A percentile compares a stretch with the other conserved stretches of the same genome.
These are phyloP conservation scores for Petrosia ficiformis DNA, from an alignment of 37 sponge, comb jelly and placozoan species.

Conservation along the genomic window DNA sequence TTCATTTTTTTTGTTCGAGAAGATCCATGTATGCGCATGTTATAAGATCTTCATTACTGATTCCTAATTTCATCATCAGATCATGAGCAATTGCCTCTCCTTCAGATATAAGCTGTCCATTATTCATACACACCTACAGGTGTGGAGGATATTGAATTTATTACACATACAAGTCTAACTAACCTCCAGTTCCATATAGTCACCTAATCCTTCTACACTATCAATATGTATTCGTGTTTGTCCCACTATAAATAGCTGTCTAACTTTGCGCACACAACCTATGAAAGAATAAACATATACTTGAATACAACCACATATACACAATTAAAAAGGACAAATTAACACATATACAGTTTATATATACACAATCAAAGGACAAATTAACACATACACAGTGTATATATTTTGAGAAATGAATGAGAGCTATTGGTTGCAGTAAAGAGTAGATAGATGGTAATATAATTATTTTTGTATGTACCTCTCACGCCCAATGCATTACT, in stretches of 20 bases:
- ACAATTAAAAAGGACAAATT: background rate
- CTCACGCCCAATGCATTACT: slow-evolving; percentile 45
- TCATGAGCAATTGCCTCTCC: slow-evolving; percentile 62
- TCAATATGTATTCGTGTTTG: slow-evolving; percentile 83
- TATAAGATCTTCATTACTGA: slow-evolving; percentile 27
- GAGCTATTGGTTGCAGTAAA: background rate
- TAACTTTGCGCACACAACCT: slow-evolving; percentile 63
- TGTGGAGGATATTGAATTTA: too few relatives aligned
- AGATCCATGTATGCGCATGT: slow-evolving; percentile 76
- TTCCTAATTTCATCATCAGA: slow-evolving; percentile 55
- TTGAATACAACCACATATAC: background rate
- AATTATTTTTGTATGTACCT: slow-evolving; percentile 9
- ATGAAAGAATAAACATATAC: background rate
- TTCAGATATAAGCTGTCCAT: slow-evolving; percentile 40
- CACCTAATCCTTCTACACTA: slow-evolving; percentile 59
- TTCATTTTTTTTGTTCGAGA: slow-evolving; percentile 6
- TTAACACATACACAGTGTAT: background rate
- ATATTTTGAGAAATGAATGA: too few relatives aligned
- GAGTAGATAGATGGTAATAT: background rate
- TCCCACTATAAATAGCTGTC: slow-evolving; percentile 66
- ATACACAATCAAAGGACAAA: background rate
- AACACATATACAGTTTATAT: background rate
- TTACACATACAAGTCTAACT: too few relatives aligned
- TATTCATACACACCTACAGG: slow-evolving; percentile 55
- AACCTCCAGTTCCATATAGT: slow-evolving; percentile 82